Conservation (phyloP, 2,888 invertebrate species). For the Chalcosyrphus nemorum region DNA sequence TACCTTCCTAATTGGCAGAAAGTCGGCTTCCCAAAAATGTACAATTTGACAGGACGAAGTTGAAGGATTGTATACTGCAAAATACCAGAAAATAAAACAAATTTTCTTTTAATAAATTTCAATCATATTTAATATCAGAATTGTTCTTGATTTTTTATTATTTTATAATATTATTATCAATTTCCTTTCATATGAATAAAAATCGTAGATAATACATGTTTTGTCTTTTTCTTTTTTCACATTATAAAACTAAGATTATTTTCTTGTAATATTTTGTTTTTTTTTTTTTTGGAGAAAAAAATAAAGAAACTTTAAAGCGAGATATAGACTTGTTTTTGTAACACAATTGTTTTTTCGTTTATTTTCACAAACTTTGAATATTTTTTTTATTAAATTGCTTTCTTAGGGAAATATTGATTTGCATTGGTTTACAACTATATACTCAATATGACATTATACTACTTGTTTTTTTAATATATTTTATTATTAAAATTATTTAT, state of each 20-base stretch:
- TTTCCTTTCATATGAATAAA: slow-evolving; percentile 44
- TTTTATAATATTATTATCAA: slow-evolving; percentile 26
- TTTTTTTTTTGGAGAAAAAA: background rate
- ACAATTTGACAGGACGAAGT: too few species aligned
- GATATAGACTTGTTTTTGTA: slow-evolving; percentile 11
- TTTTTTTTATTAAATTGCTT: slow-evolving; percentile 28
- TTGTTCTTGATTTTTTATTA: slow-evolving; percentile 5
- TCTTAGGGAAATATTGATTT: slow-evolving; percentile 17
- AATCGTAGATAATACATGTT: slow-evolving; percentile 33
- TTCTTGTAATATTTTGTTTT: background rate
- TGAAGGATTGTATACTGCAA: too few species aligned
- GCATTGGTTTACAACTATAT: background rate
- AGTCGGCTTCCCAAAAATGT: too few species aligned
- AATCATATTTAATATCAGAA: slow-evolving; percentile 50
- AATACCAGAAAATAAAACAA: background rate
- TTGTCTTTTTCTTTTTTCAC: background rate
- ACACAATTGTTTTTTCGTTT: background rate
- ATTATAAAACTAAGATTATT: slow-evolving; percentile 43
- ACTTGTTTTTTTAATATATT: slow-evolving; percentile 16
- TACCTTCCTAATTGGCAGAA: too few species aligned
- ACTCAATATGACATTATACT: background rate
- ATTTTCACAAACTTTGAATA: slow-evolving; percentile 4
- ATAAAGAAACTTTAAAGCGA: slow-evolving; percentile 44
- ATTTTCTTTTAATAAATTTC: slow-evolving; percentile 43
- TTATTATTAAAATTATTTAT: slow-evolving; percentile 41